A percentile compares a stretch with the other conserved stretches of the same genome.
phyloP scores from a whole-genome alignment of 92 coral and sea anemone species.

The Pocillopora meandrina region DNA sequence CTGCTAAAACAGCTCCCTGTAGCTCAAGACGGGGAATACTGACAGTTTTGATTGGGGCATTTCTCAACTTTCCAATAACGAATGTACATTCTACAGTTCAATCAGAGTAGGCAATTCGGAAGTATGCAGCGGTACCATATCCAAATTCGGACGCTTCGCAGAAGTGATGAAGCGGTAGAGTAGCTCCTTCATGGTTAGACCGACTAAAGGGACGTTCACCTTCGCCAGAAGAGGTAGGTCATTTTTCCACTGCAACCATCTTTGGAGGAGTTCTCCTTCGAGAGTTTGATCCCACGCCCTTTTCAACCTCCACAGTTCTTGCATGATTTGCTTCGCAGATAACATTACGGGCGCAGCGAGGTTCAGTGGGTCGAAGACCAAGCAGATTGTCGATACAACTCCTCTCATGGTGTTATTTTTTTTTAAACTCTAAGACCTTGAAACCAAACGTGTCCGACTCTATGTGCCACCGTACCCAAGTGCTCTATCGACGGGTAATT shows the following conservation, averaged over 20 bases:
- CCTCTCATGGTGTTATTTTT: conserved; percentile 70
- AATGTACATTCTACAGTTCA: conserved; percentile 64
- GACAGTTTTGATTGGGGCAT: conserved; percentile 39
- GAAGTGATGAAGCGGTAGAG: conserved; percentile 51
- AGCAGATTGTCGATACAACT: conserved; percentile 50
- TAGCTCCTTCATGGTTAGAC: conserved; percentile 25
- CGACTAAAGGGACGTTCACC: conserved; percentile 33
- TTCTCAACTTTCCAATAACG: conserved; percentile 64
- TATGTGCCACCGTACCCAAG: conserved; percentile 40
- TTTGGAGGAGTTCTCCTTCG: too few relatives aligned
- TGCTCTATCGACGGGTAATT: too few relatives aligned
- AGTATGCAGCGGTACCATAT: neutral
- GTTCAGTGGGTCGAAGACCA: conserved; percentile 59
- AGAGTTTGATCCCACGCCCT: conserved; percentile 52
- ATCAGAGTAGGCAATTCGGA: too few relatives aligned
- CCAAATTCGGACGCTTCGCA: conserved; percentile 61
- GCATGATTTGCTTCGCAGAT: conserved; percentile 61
- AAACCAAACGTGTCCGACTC: conserved; percentile 62
- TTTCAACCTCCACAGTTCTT: conserved; percentile 54
- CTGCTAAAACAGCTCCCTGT: too few relatives aligned
- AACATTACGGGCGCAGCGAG: conserved; percentile 62
- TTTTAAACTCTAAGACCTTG: conserved; percentile 33
- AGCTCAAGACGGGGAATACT: too few relatives aligned
- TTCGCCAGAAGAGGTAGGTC: conserved; percentile 17
- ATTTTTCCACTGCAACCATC: conserved; percentile 28